Conservation (phyloP, 2,113 vertebrate genomes). For the Platysternon megacephalum region DNA sequence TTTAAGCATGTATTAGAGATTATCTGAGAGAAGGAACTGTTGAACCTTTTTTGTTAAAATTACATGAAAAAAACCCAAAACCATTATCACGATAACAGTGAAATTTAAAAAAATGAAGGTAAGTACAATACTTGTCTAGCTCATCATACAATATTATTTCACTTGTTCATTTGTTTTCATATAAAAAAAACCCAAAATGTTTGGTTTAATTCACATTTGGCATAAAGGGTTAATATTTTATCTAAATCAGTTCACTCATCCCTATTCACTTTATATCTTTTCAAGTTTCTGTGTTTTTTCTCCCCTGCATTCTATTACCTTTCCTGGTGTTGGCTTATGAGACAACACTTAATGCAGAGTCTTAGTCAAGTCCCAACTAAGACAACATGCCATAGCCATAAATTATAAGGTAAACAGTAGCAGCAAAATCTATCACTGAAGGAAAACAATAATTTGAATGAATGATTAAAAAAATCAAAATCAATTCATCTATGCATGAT, state of each 20-base stretch:
- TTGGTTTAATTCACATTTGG: background rate
- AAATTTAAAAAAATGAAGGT: background rate
- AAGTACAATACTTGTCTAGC: background rate
- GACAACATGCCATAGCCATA: conserved; percentile 37
- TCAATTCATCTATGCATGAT: conserved; percentile 64
- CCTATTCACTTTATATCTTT: conserved; percentile 13
- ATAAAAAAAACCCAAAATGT: background rate
- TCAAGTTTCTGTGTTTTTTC: background rate
- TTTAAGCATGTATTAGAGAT: background rate
- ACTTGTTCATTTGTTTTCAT: background rate
- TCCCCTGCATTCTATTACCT: background rate
- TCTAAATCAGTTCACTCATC: background rate
- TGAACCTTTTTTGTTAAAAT: background rate
- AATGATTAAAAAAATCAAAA: conserved; percentile 72
- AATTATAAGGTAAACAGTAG: conserved; percentile 69
- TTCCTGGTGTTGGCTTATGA: conserved; percentile 31
- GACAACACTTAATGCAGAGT: background rate
- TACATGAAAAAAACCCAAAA: background rate
- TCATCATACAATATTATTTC: background rate
- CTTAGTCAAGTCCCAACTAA: conserved; percentile 37
- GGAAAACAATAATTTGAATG: conserved; percentile 73
- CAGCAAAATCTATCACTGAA: conserved; percentile 66
- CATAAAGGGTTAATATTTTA: background rate
- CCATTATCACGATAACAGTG: background rate
- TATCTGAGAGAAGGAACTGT: background rate